phyloP scores from a whole-genome alignment of 2,797 vertebrate genomes.

The Eleutherodactylus coqui region DNA sequence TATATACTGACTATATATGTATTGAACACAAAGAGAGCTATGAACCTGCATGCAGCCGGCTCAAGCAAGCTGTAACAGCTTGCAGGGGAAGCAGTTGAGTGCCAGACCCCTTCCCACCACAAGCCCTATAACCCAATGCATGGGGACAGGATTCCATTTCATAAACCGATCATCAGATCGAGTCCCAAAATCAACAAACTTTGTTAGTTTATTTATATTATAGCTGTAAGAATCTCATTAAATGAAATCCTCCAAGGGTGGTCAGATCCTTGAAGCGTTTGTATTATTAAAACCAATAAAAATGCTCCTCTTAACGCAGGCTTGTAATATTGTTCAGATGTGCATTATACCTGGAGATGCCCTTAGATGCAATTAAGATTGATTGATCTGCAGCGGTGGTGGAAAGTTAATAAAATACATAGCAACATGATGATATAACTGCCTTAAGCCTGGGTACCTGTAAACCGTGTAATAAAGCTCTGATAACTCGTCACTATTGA shows the following conservation, averaged over 20 bases:
- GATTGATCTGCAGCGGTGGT: neutral
- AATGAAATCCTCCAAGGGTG: neutral
- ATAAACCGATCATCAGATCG: neutral
- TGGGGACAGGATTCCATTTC: too few species aligned
- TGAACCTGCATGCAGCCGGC: too few species aligned
- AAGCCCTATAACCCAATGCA: too few species aligned
- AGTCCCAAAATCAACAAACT: neutral
- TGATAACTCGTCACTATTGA: neutral
- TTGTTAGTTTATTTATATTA: neutral
- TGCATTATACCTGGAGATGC: neutral
- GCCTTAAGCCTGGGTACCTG: neutral
- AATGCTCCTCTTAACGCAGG: neutral
- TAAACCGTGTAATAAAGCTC: neutral
- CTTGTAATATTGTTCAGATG: neutral
- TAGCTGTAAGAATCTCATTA: neutral
- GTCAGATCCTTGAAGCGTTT: neutral
- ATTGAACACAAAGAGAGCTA: too few species aligned
- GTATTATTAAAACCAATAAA: slow-evolving; percentile 2
- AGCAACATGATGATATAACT: neutral
- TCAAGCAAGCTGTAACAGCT: too few species aligned
- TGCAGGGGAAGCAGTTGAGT: too few species aligned
- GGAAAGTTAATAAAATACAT: neutral
- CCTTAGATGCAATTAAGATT: neutral
- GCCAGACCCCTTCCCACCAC: too few species aligned
- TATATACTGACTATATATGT: too few species aligned